Conservation (phyloP, 2,797 vertebrate species). For the Pelobates cultripes region DNA sequence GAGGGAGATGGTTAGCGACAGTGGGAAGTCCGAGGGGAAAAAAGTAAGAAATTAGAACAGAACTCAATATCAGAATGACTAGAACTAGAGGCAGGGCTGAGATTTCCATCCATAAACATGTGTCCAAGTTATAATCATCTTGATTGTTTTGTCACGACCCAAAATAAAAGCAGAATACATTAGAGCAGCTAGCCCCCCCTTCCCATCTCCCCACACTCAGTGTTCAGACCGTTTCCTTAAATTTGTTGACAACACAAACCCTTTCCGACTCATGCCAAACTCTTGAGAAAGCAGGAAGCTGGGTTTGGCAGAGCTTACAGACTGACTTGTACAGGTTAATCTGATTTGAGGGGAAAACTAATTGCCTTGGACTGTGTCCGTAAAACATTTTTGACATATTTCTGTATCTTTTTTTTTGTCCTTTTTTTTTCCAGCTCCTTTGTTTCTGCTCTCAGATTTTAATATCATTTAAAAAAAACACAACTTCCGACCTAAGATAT, state of each 20-base stretch:
- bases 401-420: slow-evolving; percentile 18
- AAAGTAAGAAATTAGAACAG: too few species aligned
- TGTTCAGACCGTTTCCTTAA: slow-evolving; percentile 37
- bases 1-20: too few species aligned
- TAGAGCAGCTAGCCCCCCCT: background rate
- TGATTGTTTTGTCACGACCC: background rate
- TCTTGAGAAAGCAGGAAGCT: slow-evolving; percentile 62
- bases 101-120: too few species aligned
- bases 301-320: slow-evolving; percentile 51
- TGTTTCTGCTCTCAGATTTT: background rate
- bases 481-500: slow-evolving; percentile 13
- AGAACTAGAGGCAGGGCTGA: too few species aligned
- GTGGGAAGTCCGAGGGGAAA: too few species aligned
- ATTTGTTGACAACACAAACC: slow-evolving; percentile 18
- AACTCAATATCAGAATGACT: too few species aligned
- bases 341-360: slow-evolving; percentile 43
- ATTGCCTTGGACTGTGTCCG: background rate
- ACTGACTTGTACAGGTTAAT: slow-evolving; percentile 56
- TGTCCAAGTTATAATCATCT: background rate
- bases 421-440: slow-evolving; percentile 15
- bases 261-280: slow-evolving; percentile 53
- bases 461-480: background rate
- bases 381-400: slow-evolving; percentile 49
- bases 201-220: background rate
- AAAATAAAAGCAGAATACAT: background rate